Percentiles rank a stretch among this genome's conserved stretches.
Evolutionary conservation across 37 sponge, comb jelly and placozoan species (phyloP).

Genomic region (Bolinopsis microptera): DNA sequence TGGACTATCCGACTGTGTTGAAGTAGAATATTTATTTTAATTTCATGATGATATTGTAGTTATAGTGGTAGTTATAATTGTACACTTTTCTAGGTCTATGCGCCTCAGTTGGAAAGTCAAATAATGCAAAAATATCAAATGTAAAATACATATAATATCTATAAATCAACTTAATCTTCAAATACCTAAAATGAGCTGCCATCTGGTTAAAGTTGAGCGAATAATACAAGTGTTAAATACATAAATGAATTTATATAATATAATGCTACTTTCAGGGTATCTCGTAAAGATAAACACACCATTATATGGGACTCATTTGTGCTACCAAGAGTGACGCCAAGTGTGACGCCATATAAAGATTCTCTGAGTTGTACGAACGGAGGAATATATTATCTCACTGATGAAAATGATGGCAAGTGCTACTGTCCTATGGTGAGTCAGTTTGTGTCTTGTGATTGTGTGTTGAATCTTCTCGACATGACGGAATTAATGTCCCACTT

Average conservation of each 20-base stretch:
- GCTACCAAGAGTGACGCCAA: background rate
- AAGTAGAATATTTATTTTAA: background rate
- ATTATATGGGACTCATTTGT: background rate
- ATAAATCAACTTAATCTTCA: no score
- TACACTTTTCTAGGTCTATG: no score
- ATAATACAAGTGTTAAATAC: no score
- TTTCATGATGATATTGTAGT: background rate
- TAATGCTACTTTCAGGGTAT: background rate
- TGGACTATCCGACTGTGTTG: background rate
- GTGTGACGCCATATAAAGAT: background rate
- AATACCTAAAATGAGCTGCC: no score
- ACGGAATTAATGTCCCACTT: no score
- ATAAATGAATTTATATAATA: no score
- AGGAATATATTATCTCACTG: background rate
- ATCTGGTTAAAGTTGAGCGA: no score
- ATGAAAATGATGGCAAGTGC: background rate
- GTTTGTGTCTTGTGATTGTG: background rate
- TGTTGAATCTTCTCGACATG: no score
- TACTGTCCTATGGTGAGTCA: background rate
- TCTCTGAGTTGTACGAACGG: background rate
- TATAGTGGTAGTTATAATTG: no score
- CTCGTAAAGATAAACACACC: background rate
- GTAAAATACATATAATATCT: no score
- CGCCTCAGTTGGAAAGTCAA: no score
- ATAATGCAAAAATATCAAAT: no score